Conservation (phyloP, 2,113 vertebrate species). For the Nycticebus coucang region DNA sequence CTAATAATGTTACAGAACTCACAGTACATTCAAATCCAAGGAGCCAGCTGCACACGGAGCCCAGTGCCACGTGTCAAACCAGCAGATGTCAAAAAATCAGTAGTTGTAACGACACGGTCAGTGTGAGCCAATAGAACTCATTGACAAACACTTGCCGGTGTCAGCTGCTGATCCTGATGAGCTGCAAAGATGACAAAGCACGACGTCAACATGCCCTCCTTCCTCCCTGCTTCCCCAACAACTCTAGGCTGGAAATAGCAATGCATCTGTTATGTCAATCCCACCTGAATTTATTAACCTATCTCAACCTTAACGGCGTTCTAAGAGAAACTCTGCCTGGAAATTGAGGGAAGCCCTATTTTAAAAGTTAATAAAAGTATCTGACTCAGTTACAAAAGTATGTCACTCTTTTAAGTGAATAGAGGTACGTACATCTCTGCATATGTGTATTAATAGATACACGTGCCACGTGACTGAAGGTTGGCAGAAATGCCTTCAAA, state of each 20-base stretch:
- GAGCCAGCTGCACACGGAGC: conserved; percentile 40
- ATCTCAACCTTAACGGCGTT: conserved; percentile 9
- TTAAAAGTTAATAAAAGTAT: conserved; percentile 34
- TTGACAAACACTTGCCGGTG: conserved; percentile 69
- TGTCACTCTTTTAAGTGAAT: neutral
- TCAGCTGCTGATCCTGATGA: conserved; percentile 64
- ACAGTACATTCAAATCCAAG: conserved; percentile 64
- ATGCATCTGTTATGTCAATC: conserved; percentile 65
- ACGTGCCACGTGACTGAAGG: neutral
- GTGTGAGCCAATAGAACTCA: conserved; percentile 56
- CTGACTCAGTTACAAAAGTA: conserved; percentile 3
- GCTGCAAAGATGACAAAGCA: conserved; percentile 63
- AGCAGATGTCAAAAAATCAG: conserved; percentile 69
- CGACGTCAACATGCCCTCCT: conserved; percentile 37
- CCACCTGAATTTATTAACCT: conserved; percentile 73
- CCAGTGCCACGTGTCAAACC: conserved; percentile 52
- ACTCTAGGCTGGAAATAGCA: conserved; percentile 65
- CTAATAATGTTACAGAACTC: conserved; percentile 62
- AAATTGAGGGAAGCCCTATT: conserved; percentile 38
- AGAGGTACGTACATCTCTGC: neutral
- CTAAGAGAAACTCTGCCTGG: conserved; percentile 14
- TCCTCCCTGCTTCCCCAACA: conserved; percentile 55
- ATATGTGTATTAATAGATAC: neutral
- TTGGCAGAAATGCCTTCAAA: neutral
- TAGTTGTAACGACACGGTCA: conserved; percentile 60